Base-by-base conservation (phyloP, 2,797 vertebrate genomes). In the Champsocephalus esox region DNA sequence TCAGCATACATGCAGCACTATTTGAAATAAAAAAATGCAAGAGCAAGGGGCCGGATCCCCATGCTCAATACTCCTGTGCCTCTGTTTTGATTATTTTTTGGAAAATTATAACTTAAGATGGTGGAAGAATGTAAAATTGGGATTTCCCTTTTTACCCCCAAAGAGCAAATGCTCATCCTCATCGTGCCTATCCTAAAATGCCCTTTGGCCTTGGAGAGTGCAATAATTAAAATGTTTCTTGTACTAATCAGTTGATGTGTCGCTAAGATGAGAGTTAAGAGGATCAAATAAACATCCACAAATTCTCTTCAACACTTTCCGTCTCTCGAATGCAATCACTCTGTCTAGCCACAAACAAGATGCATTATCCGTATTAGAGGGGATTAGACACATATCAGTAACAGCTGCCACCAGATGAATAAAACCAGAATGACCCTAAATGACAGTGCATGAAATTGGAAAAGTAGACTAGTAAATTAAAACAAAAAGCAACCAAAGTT, bases 371-470 rank as follows among this genome's bases (percentile, higher is more conserved):
- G 84, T 59, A 89, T 92, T 87, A 91, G 61, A 74, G 48, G 44
- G 82, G 91, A 92, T 92, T 92, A 92, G 81, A 90, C 87, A 86
- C 85, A 62, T 83, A 65, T 63, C 80, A 86, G 44, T 74, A 82
- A 86, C 90, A 92, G 87, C 86, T 91, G 92, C 84, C 63, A 66
- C 68, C 64, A 72, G 78, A 81, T 69, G 71, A 81, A 87, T 72
- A 80, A 81, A 81, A 80, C 51, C 8, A 52, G 64, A 77, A 79
- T 63, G 79, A 82, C 73, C 60, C 67, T 69, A 75, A 83, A 87
- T 66, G 69, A 87, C 43, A 28, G 63, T 65, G 19, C 69, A 72
- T 7, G 34, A 65, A 34, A 56, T 16, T 44, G 77, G 60, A 28
- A 24, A 64, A 67, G 68, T 16, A 74, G 28, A 45, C 48, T 24